Percentiles rank a stretch among this genome's conserved stretches.
These are phyloP conservation scores for Micropoecilia bifurca DNA, from an alignment of 2,797 vertebrate species.

Conservation along the genomic window DNA sequence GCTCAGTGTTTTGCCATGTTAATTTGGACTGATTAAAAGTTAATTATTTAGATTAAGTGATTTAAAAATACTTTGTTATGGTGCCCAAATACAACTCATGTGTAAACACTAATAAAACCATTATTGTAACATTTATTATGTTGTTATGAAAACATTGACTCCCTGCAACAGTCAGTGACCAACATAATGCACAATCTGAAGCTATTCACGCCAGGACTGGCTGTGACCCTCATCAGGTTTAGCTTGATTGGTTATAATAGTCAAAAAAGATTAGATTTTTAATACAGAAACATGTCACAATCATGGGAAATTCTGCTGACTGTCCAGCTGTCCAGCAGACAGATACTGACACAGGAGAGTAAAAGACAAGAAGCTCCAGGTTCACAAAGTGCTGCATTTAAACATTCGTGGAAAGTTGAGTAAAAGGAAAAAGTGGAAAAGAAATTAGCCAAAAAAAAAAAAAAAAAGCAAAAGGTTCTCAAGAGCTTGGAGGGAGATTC, in stretches of 20 bases:
- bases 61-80: neutral
- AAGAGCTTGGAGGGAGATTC: neutral
- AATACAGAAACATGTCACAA: neutral
- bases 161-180: neutral
- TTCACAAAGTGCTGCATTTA: neutral
- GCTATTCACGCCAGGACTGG: neutral
- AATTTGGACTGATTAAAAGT: neutral
- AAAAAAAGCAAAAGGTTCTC: neutral
- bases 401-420: neutral
- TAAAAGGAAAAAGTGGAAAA: neutral
- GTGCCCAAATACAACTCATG: neutral
- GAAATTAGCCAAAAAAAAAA: neutral
- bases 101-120: neutral
- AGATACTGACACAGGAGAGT: neutral
- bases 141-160: neutral
- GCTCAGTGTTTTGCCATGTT: neutral
- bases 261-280: neutral
- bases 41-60: neutral
- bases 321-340: neutral
- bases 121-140: neutral
- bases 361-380: neutral
- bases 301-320: neutral
- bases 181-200: neutral
- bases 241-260: neutral
- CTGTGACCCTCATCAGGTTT: neutral